Base-by-base conservation (phyloP, 2,797 vertebrate genomes). In the Hyperoplus immaculatus region DNA sequence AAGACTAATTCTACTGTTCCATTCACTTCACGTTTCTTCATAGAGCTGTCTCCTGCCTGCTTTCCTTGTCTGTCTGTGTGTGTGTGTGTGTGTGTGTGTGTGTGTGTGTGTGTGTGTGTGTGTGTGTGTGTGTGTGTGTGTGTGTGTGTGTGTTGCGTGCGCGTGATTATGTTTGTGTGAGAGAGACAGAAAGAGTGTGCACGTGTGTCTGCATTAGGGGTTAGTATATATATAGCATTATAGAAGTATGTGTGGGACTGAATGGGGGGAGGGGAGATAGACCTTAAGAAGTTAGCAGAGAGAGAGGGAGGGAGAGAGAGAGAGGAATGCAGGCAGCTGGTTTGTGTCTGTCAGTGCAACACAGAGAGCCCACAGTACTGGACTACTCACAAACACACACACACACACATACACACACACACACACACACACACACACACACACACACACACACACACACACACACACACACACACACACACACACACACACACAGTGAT, bases 321-420 rank as follows among this genome's bases (percentile, higher is more conserved):
- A 83, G 88, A 92, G 93, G 92, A 93, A 94, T 93, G 91, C 84
- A 88, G 89, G 92, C 93, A 93, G 93, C 93, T 94, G 93, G 93
- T 91, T 93, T 92, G 87, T 93, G 93, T 94, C 93, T 93, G 93
- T 94, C 93, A 93, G 82, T 91, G 88, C 89, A 83, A 83, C 91
- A 94, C 93, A 94, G 93, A 94, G 91, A 87, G 83, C 73, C 91
- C 89, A 93, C 92, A 94, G 93, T 94, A 85, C 87, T 93, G 73
- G 75, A 86, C 87, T 80, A 78, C 77, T 72, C 82, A 63, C 59
- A 75, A 66, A 55, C 57, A 16, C 71, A 66, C 69, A 56, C 54
- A 29, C 3, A 29, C 29, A 29, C 15, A 16, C 15, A 7, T 4
- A 7, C 38, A 43, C 75, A 21, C 61, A 61, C 80, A 61, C 65